phyloP scores from a whole-genome alignment of 1,140 invertebrate species.

The Pseudoatta argentina region DNA sequence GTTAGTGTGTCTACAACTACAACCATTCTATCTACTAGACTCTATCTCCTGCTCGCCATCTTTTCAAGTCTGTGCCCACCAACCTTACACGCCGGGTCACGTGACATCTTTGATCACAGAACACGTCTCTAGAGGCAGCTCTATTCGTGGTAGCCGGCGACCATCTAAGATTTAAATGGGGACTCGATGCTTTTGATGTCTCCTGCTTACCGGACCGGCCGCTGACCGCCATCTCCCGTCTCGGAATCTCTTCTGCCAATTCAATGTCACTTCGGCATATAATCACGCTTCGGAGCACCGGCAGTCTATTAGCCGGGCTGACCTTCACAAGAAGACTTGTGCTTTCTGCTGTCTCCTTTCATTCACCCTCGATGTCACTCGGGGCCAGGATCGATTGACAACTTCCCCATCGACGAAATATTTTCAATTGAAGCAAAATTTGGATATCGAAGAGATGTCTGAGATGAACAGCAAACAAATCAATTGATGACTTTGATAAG shows the following conservation, averaged over 20 bases:
- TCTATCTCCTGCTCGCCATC: constrained; percentile 36
- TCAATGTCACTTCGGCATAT: constrained; percentile 48
- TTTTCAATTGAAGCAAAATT: constrained; percentile 43
- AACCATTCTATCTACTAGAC: constrained; percentile 37
- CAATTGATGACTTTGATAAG: neutral
- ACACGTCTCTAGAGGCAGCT: constrained; percentile 64
- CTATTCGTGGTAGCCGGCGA: constrained; percentile 56
- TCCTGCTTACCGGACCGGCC: constrained; percentile 51
- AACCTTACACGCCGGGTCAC: constrained; percentile 36
- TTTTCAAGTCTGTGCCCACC: constrained; percentile 46
- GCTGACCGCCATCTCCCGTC: constrained; percentile 62
- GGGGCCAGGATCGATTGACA: constrained; percentile 15
- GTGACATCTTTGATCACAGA: constrained; percentile 80
- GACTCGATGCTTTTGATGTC: constrained; percentile 76
- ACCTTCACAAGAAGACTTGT: neutral
- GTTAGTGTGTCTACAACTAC: constrained; percentile 53
- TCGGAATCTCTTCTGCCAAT: constrained; percentile 47
- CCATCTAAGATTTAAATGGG: constrained; percentile 79
- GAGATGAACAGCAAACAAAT: constrained; percentile 35
- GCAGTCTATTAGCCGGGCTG: constrained; percentile 51
- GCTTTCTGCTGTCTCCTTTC: constrained; percentile 53
- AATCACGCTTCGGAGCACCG: constrained; percentile 59
- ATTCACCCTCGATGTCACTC: constrained; percentile 9
- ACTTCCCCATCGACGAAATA: constrained; percentile 36
- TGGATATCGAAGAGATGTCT: neutral